Conservation (phyloP, 2,888 invertebrate genomes). For the Leptopterna dolabrata region DNA sequence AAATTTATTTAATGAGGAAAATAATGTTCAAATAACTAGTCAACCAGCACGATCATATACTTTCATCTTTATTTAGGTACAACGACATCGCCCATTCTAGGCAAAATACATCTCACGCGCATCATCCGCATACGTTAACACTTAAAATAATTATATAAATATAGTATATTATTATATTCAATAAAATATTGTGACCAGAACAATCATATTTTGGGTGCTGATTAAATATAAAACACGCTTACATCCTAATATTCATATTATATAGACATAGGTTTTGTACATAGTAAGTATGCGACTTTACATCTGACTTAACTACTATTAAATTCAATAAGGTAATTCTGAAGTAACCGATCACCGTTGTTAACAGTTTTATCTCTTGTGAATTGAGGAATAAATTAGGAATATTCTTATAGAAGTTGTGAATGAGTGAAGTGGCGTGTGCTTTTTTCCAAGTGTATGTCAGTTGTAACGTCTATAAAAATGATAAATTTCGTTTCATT, state of each 20-base stretch:
- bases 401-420: too few species aligned
- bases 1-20: too few species aligned
- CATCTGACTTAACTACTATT: neutral
- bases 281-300: neutral
- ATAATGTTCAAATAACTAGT: too few species aligned
- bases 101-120: neutral
- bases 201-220: slow-evolving; percentile 11
- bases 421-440: too few species aligned
- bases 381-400: too few species aligned
- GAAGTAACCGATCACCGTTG: neutral
- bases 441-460: too few species aligned
- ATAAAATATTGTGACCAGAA: slow-evolving; percentile 18
- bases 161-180: neutral
- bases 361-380: too few species aligned
- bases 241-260: neutral
- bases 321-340: neutral
- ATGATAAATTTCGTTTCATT: too few species aligned
- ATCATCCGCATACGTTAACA: neutral
- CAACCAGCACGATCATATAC: too few species aligned
- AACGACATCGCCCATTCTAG: neutral
- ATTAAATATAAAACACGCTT: neutral
- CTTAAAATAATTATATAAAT: neutral
- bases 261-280: slow-evolving; percentile 10
- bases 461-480: too few species aligned
- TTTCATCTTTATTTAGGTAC: neutral